Evolutionary conservation across 2,888 invertebrate genomes (phyloP).

Genomic region (Melanostoma mellinum): DNA sequence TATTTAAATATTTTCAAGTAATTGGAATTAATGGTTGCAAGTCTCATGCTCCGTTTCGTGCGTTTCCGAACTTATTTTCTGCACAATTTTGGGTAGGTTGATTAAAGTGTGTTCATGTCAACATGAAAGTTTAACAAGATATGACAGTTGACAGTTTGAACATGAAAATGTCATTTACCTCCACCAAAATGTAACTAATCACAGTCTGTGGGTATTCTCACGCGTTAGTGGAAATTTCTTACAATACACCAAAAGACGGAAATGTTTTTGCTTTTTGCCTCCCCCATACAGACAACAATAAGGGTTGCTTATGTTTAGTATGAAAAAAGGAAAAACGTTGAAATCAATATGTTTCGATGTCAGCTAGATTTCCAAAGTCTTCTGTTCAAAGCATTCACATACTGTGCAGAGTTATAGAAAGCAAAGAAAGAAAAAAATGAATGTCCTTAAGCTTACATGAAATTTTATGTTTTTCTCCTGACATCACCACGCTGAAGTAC

Average conservation of each 20-base stretch:
- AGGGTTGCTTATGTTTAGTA: constrained; percentile 4
- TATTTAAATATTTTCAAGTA: constrained; percentile 53
- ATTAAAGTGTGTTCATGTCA: constrained; percentile 15
- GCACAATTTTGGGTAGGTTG: constrained; percentile 1
- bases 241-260: neutral
- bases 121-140: constrained; percentile 54
- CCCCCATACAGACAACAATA: neutral
- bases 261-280: neutral
- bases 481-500: constrained; percentile 22
- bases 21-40: constrained; percentile 42
- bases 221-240: constrained; percentile 26
- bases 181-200: constrained; percentile 29
- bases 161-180: constrained; percentile 52
- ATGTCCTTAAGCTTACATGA: constrained; percentile 48
- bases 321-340: constrained; percentile 22
- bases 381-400: constrained; percentile 33
- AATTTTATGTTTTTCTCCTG: constrained; percentile 52
- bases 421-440: neutral
- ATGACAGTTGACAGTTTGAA: constrained; percentile 8
- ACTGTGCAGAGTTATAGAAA: constrained; percentile 52
- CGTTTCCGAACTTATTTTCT: constrained; percentile 18
- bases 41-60: constrained; percentile 7
- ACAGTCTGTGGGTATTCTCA: constrained; percentile 58
- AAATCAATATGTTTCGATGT: constrained; percentile 35
- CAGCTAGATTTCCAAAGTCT: constrained; percentile 17